These are phyloP conservation scores for Barbus barbus DNA, from an alignment of 2,113 vertebrate species.

Conservation along the genomic window DNA sequence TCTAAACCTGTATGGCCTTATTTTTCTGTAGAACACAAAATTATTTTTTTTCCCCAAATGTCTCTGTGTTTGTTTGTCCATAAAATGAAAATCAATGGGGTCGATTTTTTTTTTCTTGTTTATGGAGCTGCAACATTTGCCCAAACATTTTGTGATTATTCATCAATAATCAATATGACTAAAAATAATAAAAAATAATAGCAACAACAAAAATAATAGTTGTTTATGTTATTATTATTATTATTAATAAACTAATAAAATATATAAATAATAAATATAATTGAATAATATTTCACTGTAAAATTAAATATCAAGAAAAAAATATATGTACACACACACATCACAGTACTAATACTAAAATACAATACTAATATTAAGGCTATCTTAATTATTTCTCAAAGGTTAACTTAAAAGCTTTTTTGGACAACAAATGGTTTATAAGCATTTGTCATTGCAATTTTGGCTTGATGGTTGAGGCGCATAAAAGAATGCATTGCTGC, in stretches of 20 bases:
- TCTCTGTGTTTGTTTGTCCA: not conserved
- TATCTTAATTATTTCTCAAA: too few species aligned
- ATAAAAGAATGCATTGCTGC: too few species aligned
- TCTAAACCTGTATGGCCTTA: not conserved
- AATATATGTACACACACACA: too few species aligned
- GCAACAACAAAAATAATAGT: not conserved
- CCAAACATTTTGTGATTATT: not conserved
- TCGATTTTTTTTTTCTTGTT: not conserved
- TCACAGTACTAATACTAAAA: not conserved
- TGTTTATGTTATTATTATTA: too few species aligned
- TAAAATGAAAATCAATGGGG: not conserved
- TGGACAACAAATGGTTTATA: too few species aligned
- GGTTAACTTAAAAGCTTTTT: too few species aligned
- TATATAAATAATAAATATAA: too few species aligned
- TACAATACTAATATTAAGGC: not conserved
- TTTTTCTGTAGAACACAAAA: not conserved
- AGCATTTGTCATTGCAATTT: too few species aligned
- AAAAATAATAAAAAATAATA: not conserved
- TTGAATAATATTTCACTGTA: not conserved
- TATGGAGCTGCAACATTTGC: not conserved
- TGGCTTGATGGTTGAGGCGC: too few species aligned
- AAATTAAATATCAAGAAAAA: not conserved
- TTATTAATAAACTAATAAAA: too few species aligned
- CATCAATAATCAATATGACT: not conserved
- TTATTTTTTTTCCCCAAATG: not conserved